Percentiles rank a stretch among this genome's conserved stretches.
Conservation (phyloP, 2,888 invertebrate genomes). For the Ornithoptera alexandrae region DNA sequence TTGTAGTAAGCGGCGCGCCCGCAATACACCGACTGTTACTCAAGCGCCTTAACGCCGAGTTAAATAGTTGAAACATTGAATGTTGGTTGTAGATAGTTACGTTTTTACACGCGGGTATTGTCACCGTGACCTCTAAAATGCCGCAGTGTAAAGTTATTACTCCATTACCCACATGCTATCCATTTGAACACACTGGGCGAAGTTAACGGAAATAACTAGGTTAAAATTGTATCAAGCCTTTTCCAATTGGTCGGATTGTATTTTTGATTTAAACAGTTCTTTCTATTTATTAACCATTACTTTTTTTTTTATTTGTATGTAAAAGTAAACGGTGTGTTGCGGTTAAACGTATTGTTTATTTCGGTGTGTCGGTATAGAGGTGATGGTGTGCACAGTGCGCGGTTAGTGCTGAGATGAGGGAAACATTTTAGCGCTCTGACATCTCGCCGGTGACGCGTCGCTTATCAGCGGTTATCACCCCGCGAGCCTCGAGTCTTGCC, state of each 20-base stretch:
- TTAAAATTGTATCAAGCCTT: too few species aligned
- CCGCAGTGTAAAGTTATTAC: not conserved
- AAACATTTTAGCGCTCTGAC: conserved; percentile 43
- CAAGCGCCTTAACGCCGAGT: not conserved
- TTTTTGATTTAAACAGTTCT: too few species aligned
- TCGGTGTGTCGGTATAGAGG: not conserved
- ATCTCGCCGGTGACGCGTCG: conserved; percentile 56
- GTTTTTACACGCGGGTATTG: conserved; percentile 24
- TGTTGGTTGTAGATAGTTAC: conserved; percentile 22
- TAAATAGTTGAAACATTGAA: conserved; percentile 17
- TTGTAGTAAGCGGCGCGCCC: conserved; percentile 8
- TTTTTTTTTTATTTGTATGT: not conserved
- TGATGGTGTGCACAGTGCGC: not conserved
- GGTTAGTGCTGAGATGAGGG: conserved; percentile 20
- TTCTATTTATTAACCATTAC: not conserved
- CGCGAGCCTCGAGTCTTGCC: conserved; percentile 54
- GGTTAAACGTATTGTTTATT: not conserved
- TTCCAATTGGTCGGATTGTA: too few species aligned
- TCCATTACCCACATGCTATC: not conserved
- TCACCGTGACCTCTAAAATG: conserved; percentile 29
- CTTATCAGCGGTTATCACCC: conserved; percentile 75
- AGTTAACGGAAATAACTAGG: too few species aligned
- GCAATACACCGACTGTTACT: not conserved
- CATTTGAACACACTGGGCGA: not conserved
- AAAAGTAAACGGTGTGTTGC: not conserved